Base-by-base conservation (phyloP, 2,797 vertebrate species). In the Knipowitschia caucasica region DNA sequence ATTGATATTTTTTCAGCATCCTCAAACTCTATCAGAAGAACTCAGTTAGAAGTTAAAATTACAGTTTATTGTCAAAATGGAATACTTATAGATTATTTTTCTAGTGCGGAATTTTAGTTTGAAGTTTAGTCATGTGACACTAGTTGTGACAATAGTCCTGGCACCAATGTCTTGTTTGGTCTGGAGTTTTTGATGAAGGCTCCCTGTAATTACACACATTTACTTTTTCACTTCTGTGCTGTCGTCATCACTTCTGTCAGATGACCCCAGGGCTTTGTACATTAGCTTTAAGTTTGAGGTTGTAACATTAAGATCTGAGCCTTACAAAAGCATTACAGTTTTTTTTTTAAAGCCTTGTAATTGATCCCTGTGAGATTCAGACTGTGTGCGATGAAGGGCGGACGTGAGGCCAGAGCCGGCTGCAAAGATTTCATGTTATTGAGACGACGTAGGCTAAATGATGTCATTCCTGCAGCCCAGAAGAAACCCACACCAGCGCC, bases 361-460 rank as follows among this genome's bases (percentile, higher is more conserved):
- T 80, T 83, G 75, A 82, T 79, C 73, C 75, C 56, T 68, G 65
- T 9, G 71, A 80, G 81, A 52, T 55, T 55, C 64, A 31, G 46
- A 27, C 20, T 42, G 49, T 39, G 39, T 11, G 59, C 45, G 43
- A 27, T 39, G 20, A 18, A 49, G 44, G 29, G 38, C 62, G 34
- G 50, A 49, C 31, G 30, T 33, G 15, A 60, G 72, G 50, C 9
- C 8, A 4, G 73, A 60, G 54, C 56, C 50, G 45, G 62, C 45
- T 26, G 53, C 51, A 30, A 40, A 50, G 56, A 60, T 17, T 15
- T 24, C 24, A 20, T 50, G 33, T 50, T 29, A 18, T 11, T 7
- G 53, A 23, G 50, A 51, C 33, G 30, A 9, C 61, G 62, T 25
- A 11, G 34, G 34, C 4, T 62, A 49, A 71, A 17, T 5, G 20